phyloP scores from a whole-genome alignment of 2,888 invertebrate genomes.

The Acanthopleura granulata region DNA sequence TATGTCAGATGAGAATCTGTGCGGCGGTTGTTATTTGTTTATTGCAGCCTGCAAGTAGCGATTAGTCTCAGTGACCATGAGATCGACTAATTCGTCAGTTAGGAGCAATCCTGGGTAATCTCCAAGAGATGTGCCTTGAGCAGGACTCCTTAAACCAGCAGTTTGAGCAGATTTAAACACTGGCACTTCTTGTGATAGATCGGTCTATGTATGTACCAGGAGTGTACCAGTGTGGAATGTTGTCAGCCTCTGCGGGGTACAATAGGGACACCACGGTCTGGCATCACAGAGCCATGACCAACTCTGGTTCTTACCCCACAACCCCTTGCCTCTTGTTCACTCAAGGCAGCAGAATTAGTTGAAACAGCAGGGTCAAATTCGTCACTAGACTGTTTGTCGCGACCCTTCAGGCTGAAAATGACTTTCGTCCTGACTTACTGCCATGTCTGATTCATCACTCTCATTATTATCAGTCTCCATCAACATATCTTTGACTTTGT shows the following conservation, averaged over 20 bases:
- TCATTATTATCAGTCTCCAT: conserved; percentile 16
- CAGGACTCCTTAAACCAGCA: neutral
- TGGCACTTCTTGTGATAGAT: conserved; percentile 9
- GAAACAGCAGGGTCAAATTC: conserved; percentile 7
- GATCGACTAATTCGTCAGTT: conserved; percentile 1
- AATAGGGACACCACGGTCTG: neutral
- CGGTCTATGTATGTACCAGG: conserved; percentile 1
- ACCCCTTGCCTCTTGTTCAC: neutral
- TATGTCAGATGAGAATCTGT: conserved; percentile 16
- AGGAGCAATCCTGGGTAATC: conserved; percentile 17
- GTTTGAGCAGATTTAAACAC: neutral
- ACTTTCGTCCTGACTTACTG: neutral
- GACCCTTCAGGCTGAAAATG: neutral
- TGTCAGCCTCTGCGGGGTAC: too few species aligned
- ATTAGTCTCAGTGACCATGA: conserved; percentile 17
- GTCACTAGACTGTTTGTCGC: neutral
- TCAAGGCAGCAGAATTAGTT: neutral
- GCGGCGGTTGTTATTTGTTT: too few species aligned
- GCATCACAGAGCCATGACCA: neutral
- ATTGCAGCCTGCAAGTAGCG: conserved; percentile 2
- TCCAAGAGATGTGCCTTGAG: neutral
- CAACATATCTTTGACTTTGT: neutral
- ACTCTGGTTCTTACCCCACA: neutral
- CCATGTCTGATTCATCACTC: conserved; percentile 16
- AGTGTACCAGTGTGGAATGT: neutral